Conservation (phyloP, 2,888 invertebrate species). For the Prionchulus punctatus region DNA sequence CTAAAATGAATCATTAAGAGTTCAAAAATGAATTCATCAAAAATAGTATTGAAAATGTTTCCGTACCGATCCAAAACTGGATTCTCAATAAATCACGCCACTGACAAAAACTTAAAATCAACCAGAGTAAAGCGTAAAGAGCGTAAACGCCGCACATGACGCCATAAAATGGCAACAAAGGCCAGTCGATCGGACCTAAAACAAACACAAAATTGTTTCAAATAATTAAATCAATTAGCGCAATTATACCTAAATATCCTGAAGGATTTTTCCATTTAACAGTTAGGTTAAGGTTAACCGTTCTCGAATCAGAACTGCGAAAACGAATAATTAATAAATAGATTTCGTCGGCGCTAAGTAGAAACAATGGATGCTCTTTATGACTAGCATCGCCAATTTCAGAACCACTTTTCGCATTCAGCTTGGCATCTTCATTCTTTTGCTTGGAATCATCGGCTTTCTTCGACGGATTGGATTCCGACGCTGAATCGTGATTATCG, state of each 20-base stretch:
- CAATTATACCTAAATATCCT: conserved; percentile 1
- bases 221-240: conserved; percentile 11
- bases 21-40: no score
- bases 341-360: neutral
- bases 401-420: no score
- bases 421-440: no score
- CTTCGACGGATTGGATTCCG: no score
- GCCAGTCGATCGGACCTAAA: conserved; percentile 74
- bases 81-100: conserved; percentile 78
- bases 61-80: conserved; percentile 76
- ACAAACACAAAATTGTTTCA: conserved; percentile 35
- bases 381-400: no score
- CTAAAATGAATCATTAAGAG: conserved; percentile 18
- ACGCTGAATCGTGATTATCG: no score
- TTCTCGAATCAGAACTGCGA: neutral
- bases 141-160: conserved; percentile 75
- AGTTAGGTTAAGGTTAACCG: neutral
- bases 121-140: conserved; percentile 62
- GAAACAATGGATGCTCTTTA: neutral
- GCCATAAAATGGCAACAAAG: conserved; percentile 72
- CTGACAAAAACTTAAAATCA: conserved; percentile 60
- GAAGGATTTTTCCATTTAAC: neutral
- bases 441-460: no score
- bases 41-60: no score
- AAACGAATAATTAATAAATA: neutral